Evolutionary conservation across 2,797 vertebrate species (phyloP), one percentile per base, ranked within the genome.

Genomic region (Holocentrus rufus): DNA sequence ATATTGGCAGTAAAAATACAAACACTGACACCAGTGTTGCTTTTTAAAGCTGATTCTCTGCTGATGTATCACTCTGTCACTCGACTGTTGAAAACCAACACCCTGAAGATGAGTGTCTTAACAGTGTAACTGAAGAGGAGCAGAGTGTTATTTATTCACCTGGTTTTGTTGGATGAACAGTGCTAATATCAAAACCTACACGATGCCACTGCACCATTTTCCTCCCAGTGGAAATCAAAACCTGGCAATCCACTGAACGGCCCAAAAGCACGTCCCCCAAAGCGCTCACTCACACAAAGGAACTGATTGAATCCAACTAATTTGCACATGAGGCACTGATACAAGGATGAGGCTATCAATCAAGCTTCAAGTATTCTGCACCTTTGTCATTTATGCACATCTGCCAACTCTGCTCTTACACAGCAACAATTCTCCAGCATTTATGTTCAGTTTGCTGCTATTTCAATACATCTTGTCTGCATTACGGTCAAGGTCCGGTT

Each of bases 171-270:
- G 52, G 56, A 57, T 74, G 76, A 84, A 89, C 71, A 83, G 69
- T 82, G 88, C 90, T 87, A 88, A 86, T 76, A 79, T 60, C 77
- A 72, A 68, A 80, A 81, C 55, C 66, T 42, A 69, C 60, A 77
- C 83, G 83, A 85, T 83, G 84, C 66, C 83, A 84, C 66, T 72
- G 36, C 61, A 68, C 69, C 64, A 79, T 60, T 61, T 81, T 70
- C 76, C 65, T 70, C 52, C 75, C 72, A 58, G 85, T 70, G 76
- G 69, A 84, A 65, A 72, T 39, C 66, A 63, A 13, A 80, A 81
- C 65, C 75, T 85, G 74, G 78, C 84, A 86, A 23, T 59, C 49
- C 65, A 76, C 59, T 46, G 15, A 9, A 49, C 27, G 61, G 77
- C 77, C 57, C 55, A 5, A 1, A 69, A 55, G 55, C 25, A 17